A percentile compares a stretch with the other conserved stretches of the same genome.
These are phyloP conservation scores for Trachelus stipa DNA, from an alignment of 2,888 invertebrate species.

Conservation along the genomic window DNA sequence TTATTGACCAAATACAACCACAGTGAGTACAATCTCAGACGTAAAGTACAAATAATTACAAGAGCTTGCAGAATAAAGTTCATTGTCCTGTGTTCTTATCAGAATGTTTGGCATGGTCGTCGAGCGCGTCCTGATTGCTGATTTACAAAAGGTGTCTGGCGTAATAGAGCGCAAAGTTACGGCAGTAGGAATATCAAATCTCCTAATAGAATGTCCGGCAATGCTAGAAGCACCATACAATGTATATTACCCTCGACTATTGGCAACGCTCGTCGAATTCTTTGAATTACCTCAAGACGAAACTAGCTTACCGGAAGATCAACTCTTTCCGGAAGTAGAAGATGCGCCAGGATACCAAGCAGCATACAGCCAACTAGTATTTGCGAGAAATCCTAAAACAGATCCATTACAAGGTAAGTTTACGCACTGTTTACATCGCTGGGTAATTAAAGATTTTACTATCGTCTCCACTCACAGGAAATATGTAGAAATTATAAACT, in stretches of 20 bases:
- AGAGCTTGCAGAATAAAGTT: slow-evolving; percentile 9
- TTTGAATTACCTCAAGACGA: slow-evolving; percentile 92
- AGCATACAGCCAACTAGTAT: slow-evolving; percentile 87
- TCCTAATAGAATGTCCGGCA: slow-evolving; percentile 82
- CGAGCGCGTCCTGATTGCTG: slow-evolving; percentile 87
- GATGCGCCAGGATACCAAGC: slow-evolving; percentile 89
- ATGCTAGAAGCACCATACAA: slow-evolving; percentile 77
- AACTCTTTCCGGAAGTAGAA: slow-evolving; percentile 86
- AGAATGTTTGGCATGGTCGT: slow-evolving; percentile 97
- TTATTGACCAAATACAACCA: slow-evolving; percentile 87
- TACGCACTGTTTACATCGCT: neutral
- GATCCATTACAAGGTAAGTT: slow-evolving; percentile 80
- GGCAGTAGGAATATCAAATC: slow-evolving; percentile 87
- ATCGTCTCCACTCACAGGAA: neutral
- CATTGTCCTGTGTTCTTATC: slow-evolving; percentile 28
- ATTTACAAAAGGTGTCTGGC: slow-evolving; percentile 88
- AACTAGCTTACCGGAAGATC: slow-evolving; percentile 83
- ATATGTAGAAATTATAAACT: slow-evolving; percentile 36
- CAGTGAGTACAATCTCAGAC: slow-evolving; percentile 72
- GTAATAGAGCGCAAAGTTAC: slow-evolving; percentile 89
- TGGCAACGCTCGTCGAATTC: slow-evolving; percentile 76
- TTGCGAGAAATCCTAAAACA: slow-evolving; percentile 79
- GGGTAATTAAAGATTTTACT: neutral
- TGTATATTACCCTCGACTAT: slow-evolving; percentile 54
- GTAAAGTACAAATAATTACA: slow-evolving; percentile 10